These are phyloP conservation scores for Ormyrus rosae DNA, from an alignment of 2,888 invertebrate species.

Conservation along the genomic window DNA sequence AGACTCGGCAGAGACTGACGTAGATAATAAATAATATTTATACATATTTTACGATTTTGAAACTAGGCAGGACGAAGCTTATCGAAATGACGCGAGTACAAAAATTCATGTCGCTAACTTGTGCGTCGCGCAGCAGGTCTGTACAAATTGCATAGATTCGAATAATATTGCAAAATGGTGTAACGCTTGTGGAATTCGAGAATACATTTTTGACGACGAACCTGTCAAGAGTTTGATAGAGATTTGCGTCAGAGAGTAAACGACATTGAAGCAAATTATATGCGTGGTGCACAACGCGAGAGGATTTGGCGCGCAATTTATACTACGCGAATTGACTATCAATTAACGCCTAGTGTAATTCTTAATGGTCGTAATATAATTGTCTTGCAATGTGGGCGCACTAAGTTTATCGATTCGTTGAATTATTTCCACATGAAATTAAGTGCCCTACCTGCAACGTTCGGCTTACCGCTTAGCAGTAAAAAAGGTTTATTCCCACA, in stretches of 20 bases:
- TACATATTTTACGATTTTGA: too few species aligned
- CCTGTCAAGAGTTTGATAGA: constrained; percentile 46
- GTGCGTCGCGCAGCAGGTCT: constrained; percentile 5
- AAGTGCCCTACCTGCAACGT: constrained; percentile 61
- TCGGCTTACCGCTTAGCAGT: constrained; percentile 21
- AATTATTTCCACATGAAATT: constrained; percentile 55
- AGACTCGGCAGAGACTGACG: too few species aligned
- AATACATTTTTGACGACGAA: constrained; percentile 49
- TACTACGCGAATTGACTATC: neutral
- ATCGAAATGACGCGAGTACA: too few species aligned
- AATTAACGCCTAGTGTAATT: constrained; percentile 28
- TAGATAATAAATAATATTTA: too few species aligned
- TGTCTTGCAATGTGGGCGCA: constrained; percentile 42
- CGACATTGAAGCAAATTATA: neutral
- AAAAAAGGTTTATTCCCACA: neutral
- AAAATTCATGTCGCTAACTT: too few species aligned
- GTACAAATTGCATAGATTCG: constrained; percentile 5
- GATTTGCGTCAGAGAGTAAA: too few species aligned
- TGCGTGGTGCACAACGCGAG: constrained; percentile 54
- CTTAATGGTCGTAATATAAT: constrained; percentile 59
- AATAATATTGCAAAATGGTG: neutral
- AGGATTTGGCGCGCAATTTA: constrained; percentile 42
- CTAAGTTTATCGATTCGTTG: constrained; percentile 60
- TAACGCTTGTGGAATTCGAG: constrained; percentile 38
- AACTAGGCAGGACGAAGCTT: too few species aligned